These are phyloP conservation scores for Drosophila watanabei DNA, from an alignment of 1,140 invertebrate species.

Conservation along the genomic window DNA sequence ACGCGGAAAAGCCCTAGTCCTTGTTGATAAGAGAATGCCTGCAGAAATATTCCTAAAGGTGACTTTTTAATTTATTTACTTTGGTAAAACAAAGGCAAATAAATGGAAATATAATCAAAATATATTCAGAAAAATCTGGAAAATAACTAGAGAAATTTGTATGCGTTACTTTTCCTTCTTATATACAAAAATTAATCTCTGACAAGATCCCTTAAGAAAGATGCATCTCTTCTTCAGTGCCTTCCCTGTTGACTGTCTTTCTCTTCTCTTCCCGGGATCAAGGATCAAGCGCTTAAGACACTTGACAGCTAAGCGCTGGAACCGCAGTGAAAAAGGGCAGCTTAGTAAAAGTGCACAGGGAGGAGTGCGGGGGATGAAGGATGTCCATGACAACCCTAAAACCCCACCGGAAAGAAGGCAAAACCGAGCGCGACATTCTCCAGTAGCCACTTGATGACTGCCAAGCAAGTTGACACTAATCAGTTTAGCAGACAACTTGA, in stretches of 20 bases:
- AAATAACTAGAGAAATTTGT: not conserved
- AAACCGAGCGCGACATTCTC: slow-evolving; percentile 17
- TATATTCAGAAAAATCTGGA: not conserved
- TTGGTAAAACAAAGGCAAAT: slow-evolving; percentile 13
- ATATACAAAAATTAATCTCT: not conserved
- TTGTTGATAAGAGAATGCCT: slow-evolving; percentile 54
- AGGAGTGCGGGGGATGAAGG: not conserved
- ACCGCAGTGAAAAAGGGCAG: slow-evolving; percentile 19
- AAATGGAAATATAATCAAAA: not conserved
- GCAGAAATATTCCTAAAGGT: slow-evolving; percentile 42
- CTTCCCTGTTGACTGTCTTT: not conserved
- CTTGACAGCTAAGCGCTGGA: slow-evolving; percentile 31
- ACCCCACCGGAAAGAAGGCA: not conserved
- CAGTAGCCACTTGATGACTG: slow-evolving; percentile 53
- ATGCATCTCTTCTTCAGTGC: not conserved
- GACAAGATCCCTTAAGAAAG: not conserved
- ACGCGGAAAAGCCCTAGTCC: slow-evolving; percentile 6
- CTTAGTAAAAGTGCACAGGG: slow-evolving; percentile 1
- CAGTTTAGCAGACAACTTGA: slow-evolving; percentile 58
- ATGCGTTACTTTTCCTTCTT: not conserved
- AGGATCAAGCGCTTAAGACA: slow-evolving; percentile 43
- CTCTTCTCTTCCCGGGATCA: slow-evolving; percentile 12
- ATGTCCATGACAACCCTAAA: slow-evolving; percentile 9
- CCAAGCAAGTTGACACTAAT: slow-evolving; percentile 52
- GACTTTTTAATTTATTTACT: slow-evolving; percentile 60